These are phyloP conservation scores for Leptonema lineaticorne DNA, from an alignment of 1,140 invertebrate genomes.

Conservation along the genomic window DNA sequence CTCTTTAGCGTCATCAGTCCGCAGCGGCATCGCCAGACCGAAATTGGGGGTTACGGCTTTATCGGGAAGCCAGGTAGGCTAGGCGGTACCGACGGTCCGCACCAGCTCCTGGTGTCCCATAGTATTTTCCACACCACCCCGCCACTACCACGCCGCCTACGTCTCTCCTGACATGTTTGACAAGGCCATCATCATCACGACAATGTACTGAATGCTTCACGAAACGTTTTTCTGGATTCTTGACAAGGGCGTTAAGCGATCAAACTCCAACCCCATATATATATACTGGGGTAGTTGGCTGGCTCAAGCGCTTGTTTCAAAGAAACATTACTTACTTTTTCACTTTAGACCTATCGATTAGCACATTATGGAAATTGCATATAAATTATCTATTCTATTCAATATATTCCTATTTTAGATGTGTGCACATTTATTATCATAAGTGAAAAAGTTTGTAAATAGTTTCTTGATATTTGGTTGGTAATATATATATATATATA, in stretches of 20 bases:
- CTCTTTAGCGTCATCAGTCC: slow-evolving; percentile 79
- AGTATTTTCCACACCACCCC: slow-evolving; percentile 37
- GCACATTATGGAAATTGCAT: too few relatives aligned
- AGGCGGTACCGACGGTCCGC: slow-evolving; percentile 54
- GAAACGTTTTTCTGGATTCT: slow-evolving; percentile 24
- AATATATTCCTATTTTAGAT: background rate
- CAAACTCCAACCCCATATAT: background rate
- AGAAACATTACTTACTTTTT: background rate
- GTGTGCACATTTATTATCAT: background rate
- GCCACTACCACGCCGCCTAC: slow-evolving; percentile 57
- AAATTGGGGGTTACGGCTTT: slow-evolving; percentile 73
- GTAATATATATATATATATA: background rate
- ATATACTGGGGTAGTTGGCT: background rate
- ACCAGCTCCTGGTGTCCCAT: slow-evolving; percentile 44
- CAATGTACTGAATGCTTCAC: slow-evolving; percentile 39
- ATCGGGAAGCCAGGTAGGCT: slow-evolving; percentile 68
- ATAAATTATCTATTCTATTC: too few relatives aligned
- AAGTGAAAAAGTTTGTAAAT: background rate
- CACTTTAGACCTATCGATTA: background rate
- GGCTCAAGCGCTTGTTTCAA: background rate
- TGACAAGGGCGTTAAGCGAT: slow-evolving; percentile 1
- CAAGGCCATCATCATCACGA: slow-evolving; percentile 40
- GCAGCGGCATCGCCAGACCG: slow-evolving; percentile 54
- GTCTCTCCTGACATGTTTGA: slow-evolving; percentile 57
- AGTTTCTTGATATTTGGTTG: background rate